These are phyloP conservation scores for Drosophila paulistorum DNA, from an alignment of 1,140 invertebrate species.

Conservation along the genomic window DNA sequence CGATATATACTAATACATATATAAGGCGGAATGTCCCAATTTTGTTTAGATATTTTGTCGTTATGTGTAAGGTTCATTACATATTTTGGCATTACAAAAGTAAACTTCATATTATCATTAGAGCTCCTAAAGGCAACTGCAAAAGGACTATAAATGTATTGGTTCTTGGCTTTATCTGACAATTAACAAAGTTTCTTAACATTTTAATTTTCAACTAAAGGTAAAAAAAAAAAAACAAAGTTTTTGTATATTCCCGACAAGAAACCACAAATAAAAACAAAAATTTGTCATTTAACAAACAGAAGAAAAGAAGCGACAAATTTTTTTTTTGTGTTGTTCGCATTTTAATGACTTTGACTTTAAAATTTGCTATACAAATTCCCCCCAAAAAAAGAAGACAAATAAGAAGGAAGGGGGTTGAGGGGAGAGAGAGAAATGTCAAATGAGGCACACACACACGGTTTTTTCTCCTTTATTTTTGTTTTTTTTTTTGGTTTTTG, in stretches of 20 bases:
- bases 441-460: constrained; percentile 37
- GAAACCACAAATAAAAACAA: not conserved
- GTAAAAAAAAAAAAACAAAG: constrained; percentile 16
- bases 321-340: constrained; percentile 22
- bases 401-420: not conserved
- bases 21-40: no score
- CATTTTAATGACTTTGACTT: constrained; percentile 46
- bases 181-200: no score
- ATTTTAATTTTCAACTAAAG: not conserved
- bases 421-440: constrained; percentile 33
- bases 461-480: not conserved
- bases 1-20: no score
- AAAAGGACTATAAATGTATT: no score
- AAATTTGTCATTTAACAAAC: constrained; percentile 44
- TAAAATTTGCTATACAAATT: constrained; percentile 21
- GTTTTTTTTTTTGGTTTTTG: constrained; percentile 14
- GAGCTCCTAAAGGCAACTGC: no score
- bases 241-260: constrained; percentile 27
- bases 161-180: no score
- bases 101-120: no score
- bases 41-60: no score
- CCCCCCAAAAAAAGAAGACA: not conserved
- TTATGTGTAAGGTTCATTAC: no score
- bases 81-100: no score
- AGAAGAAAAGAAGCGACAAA: constrained; percentile 27